Conservation (phyloP, 2,888 invertebrate genomes). For the Linyphia triangularis region DNA sequence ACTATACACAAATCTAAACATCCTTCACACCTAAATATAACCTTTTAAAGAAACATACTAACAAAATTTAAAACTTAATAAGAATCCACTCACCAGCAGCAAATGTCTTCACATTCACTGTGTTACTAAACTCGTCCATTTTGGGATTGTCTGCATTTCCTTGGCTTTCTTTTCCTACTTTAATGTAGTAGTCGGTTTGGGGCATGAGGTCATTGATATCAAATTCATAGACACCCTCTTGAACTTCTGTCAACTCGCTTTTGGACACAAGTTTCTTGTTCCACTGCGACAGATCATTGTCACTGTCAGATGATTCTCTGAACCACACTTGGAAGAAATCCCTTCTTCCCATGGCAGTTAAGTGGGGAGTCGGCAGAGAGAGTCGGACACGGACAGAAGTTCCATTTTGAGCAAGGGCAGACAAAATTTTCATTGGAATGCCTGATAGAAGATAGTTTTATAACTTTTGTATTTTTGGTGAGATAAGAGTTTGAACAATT, state of each 20-base stretch:
- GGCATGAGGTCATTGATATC: conserved; percentile 88
- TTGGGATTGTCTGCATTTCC: conserved; percentile 6
- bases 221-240: conserved; percentile 72
- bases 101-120: conserved; percentile 76
- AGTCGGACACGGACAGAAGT: conserved; percentile 67
- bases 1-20: background rate
- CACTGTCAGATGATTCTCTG: conserved; percentile 46
- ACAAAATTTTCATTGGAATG: conserved; percentile 55
- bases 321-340: conserved; percentile 66
- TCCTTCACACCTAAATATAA: too few species aligned
- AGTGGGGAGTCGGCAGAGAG: conserved; percentile 17
- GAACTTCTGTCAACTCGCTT: conserved; percentile 57
- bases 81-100: conserved; percentile 63
- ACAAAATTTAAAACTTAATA: too few species aligned
- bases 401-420: conserved; percentile 67
- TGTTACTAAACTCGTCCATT: conserved; percentile 75
- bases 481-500: too few species aligned
- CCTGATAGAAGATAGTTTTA: too few species aligned
- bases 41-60: background rate
- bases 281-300: conserved; percentile 65
- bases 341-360: conserved; percentile 39
- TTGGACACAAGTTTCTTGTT: conserved; percentile 53
- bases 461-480: too few species aligned
- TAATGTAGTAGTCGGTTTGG: conserved; percentile 89
- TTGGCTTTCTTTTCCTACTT: conserved; percentile 82